These are phyloP conservation scores for Torymus tubicola DNA, from an alignment of 2,888 invertebrate genomes.

Conservation along the genomic window DNA sequence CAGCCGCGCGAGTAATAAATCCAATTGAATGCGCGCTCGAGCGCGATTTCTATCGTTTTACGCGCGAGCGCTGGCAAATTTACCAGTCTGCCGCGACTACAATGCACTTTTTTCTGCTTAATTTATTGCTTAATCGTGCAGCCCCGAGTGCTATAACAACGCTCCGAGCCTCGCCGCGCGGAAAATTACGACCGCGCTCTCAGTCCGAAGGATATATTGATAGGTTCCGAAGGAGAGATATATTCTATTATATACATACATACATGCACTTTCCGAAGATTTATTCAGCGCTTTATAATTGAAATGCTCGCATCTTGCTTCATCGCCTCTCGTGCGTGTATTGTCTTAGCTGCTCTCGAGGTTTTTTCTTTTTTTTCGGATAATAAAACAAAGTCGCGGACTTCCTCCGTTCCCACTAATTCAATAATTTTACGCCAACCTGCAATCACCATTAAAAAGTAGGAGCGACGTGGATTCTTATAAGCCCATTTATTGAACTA, in stretches of 20 bases:
- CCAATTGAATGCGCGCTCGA: slow-evolving; percentile 35
- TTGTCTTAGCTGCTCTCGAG: too few species aligned
- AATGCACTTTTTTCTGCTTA: not conserved
- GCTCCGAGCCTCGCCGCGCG: too few species aligned
- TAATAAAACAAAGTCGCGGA: not conserved
- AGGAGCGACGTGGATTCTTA: slow-evolving; percentile 19
- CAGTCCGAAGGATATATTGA: slow-evolving; percentile 21
- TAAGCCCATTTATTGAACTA: slow-evolving; percentile 42
- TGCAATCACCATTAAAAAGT: slow-evolving; percentile 30
- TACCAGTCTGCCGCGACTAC: slow-evolving; percentile 19
- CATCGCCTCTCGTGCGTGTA: not conserved
- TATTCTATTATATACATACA: not conserved
- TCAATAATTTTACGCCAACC: slow-evolving; percentile 12
- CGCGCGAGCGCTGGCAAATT: slow-evolving; percentile 9
- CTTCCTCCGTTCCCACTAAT: not conserved
- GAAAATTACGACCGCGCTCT: not conserved
- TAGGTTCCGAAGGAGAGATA: slow-evolving; percentile 10
- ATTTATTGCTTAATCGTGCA: slow-evolving; percentile 45
- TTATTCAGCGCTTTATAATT: not conserved
- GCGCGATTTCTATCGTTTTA: slow-evolving; percentile 24
- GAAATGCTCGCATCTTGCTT: not conserved
- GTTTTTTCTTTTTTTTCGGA: not conserved
- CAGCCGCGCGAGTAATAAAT: slow-evolving; percentile 34
- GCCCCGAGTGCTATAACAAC: too few species aligned
- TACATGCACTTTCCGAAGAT: slow-evolving; percentile 1